Conservation (phyloP, 2,113 vertebrate genomes). For the Silurus meridionalis region DNA sequence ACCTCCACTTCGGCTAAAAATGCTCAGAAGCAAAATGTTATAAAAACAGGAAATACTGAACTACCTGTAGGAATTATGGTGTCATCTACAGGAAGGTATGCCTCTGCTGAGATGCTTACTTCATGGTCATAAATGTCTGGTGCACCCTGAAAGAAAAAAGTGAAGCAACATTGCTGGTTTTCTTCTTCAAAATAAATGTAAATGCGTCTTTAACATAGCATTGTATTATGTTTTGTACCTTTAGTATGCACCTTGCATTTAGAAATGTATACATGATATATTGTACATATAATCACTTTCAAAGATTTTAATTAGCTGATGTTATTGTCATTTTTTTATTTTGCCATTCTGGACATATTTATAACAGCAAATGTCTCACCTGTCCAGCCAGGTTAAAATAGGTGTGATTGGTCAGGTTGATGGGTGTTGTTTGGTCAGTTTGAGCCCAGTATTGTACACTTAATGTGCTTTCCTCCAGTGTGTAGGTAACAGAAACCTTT, state of each 20-base stretch:
- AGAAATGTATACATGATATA: neutral
- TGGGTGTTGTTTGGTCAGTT: constrained; percentile 80
- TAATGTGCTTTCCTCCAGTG: constrained; percentile 74
- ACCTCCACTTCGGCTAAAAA: neutral
- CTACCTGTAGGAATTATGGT: constrained; percentile 80
- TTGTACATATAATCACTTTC: neutral
- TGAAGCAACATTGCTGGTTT: neutral
- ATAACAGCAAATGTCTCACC: constrained; percentile 66
- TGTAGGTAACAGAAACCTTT: constrained; percentile 85
- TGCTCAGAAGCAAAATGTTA: neutral
- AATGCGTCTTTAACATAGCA: neutral
- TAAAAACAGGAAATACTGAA: neutral
- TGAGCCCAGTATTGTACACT: constrained; percentile 79
- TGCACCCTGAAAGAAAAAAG: constrained; percentile 68
- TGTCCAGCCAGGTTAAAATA: constrained; percentile 95
- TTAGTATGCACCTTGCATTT: neutral
- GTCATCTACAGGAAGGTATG: constrained; percentile 79
- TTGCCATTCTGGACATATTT: neutral
- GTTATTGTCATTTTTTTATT: neutral
- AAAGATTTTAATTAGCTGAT: neutral
- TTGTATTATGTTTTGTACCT: neutral
- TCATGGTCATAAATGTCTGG: constrained; percentile 79
- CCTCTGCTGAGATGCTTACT: constrained; percentile 77
- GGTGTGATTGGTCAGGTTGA: constrained; percentile 91
- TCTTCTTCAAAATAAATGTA: neutral